Conservation (phyloP, 2,888 invertebrate species). For the Orthonevra nobilis region DNA sequence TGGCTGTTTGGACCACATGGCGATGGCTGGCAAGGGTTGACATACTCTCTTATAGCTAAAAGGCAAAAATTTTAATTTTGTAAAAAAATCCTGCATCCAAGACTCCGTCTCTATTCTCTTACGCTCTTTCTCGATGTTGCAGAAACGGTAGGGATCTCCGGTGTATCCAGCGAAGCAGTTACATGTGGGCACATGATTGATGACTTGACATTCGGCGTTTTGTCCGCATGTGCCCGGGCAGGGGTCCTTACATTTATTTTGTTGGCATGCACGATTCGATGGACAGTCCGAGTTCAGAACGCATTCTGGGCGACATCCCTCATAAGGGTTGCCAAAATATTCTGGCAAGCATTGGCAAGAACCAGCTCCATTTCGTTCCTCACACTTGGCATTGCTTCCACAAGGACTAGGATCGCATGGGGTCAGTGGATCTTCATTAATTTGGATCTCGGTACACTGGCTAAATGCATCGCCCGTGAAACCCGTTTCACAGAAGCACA, state of each 20-base stretch:
- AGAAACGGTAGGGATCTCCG: slow-evolving; percentile 86
- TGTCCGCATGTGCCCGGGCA: slow-evolving; percentile 84
- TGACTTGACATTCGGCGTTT: slow-evolving; percentile 84
- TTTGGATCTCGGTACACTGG: slow-evolving; percentile 79
- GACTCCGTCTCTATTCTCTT: too few species aligned
- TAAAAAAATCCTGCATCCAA: too few species aligned
- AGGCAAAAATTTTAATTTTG: slow-evolving; percentile 13
- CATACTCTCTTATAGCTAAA: slow-evolving; percentile 80
- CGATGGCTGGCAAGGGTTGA: slow-evolving; percentile 87
- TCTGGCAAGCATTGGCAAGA: slow-evolving; percentile 87
- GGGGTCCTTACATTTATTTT: slow-evolving; percentile 84
- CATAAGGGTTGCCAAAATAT: slow-evolving; percentile 89
- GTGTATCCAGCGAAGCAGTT: slow-evolving; percentile 83
- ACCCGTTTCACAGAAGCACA: slow-evolving; percentile 82
- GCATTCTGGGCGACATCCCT: slow-evolving; percentile 87
- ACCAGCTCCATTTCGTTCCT: slow-evolving; percentile 86
- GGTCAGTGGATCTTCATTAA: slow-evolving; percentile 78
- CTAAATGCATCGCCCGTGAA: slow-evolving; percentile 84
- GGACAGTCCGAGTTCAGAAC: slow-evolving; percentile 85
- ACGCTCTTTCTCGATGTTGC: slow-evolving; percentile 81
- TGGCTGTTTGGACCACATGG: slow-evolving; percentile 92
- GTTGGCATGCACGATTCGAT: slow-evolving; percentile 85
- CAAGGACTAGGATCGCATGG: slow-evolving; percentile 82
- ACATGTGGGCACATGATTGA: slow-evolving; percentile 85
- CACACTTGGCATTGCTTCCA: slow-evolving; percentile 86